Base-by-base conservation (phyloP, 2,888 invertebrate species). In the Ormyrus labotus region DNA sequence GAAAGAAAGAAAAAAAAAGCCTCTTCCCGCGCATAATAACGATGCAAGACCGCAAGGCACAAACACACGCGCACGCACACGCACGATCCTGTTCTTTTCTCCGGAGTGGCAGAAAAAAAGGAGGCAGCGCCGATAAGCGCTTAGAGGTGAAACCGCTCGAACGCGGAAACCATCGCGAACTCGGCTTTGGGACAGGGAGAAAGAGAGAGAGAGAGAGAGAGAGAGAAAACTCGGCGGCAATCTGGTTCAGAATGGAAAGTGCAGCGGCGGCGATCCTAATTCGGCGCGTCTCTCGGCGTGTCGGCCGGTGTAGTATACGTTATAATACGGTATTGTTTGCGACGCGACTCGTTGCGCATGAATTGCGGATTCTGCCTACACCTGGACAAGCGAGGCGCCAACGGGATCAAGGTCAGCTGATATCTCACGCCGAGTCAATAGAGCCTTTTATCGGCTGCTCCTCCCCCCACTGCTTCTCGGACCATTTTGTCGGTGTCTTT, bases 231-330 rank as follows among this genome's bases (percentile, higher is more conserved):
- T 61, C 50, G 70, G 70, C 77, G 71, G 70, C 78, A 82, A 86
- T 85, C 86, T 85, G 86, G 85, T 84, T 86, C 85, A 86, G 85
- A 84, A 86, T 85, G 85, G 86, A 86, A 85, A 86, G 86, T 86
- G 84, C 78, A 80, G 47, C 10, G 69, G 47, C 10, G 69, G 64
- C 82, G 81, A 84, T 86, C 84, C 84, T 84, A 84, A 85, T 85
- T 85, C 83, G 80, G 79, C 78, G 71, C 72, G 65, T 82, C 69
- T 69, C 34, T 34, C 34, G 34, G 34, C 60, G 45, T 34, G 63
- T 48, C 48, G 61, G 48, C 58, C 19, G 48, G 48, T 64, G 50
- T 68, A 45, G 57, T 58, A 34, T 55, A 10, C 61, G 11, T 11
- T 50, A 34, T 34, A 34, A 34, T 34, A 34, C 34, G 34, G 51